These are phyloP conservation scores for Drosophila eohydei DNA, from an alignment of 2,888 invertebrate species.

Conservation along the genomic window DNA sequence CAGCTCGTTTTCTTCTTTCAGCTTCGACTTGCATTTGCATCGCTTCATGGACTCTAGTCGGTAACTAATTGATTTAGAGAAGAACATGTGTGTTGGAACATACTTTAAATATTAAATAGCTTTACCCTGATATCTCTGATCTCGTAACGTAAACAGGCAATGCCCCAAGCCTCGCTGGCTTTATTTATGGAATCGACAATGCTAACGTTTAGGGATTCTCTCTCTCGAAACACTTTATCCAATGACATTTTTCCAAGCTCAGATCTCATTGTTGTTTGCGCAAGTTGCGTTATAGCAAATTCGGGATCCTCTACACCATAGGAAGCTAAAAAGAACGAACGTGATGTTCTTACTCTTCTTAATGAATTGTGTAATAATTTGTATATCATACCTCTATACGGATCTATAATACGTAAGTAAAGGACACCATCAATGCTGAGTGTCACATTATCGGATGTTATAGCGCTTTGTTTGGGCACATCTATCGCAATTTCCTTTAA, in stretches of 20 bases:
- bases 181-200: conserved; percentile 99
- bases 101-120: conserved; percentile 12
- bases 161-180: conserved; percentile 99
- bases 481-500: conserved; percentile 99
- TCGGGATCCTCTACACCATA: conserved; percentile 99
- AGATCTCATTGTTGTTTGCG: conserved; percentile 99
- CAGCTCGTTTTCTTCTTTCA: conserved; percentile 97
- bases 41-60: conserved; percentile 96
- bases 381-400: conserved; percentile 89
- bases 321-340: conserved; percentile 87
- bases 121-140: conserved; percentile 88
- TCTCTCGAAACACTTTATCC: conserved; percentile 98
- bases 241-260: conserved; percentile 98
- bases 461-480: conserved; percentile 99
- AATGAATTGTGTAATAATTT: not conserved
- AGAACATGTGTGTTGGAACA: not conserved
- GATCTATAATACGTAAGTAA: conserved; percentile 96
- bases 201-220: conserved; percentile 96
- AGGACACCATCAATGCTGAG: conserved; percentile 98
- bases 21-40: conserved; percentile 99
- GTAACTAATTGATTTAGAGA: conserved; percentile 88
- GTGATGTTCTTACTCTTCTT: not conserved
- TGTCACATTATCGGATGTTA: conserved; percentile 98
- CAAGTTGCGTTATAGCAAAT: conserved; percentile 99
- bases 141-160: conserved; percentile 97